Conservation (phyloP, 53 echinoderm and acorn worm species). For the Henricia sp. region DNA sequence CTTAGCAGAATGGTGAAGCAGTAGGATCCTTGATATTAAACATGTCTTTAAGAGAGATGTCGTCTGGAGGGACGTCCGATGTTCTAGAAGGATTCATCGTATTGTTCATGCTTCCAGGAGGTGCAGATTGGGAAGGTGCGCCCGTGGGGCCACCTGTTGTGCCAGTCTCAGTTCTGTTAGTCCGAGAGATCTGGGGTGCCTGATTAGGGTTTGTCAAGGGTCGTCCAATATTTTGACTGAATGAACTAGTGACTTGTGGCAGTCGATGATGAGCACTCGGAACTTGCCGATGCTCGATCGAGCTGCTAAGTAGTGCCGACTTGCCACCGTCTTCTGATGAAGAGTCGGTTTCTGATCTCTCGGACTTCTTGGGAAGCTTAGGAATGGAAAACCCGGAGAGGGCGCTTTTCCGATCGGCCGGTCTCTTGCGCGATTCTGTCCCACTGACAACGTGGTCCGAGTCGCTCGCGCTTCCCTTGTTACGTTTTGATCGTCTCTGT, state of each 20-base stretch:
- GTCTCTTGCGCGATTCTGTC: slow-evolving; percentile 59
- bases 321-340: slow-evolving; percentile 17
- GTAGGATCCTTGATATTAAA: slow-evolving; percentile 95
- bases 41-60: slow-evolving; percentile 93
- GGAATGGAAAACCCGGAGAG: slow-evolving; percentile 75
- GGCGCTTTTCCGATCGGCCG: slow-evolving; percentile 25
- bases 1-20: slow-evolving; percentile 93
- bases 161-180: no score
- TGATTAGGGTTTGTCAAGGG: slow-evolving; percentile 32
- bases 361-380: slow-evolving; percentile 66
- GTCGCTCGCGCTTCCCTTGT: slow-evolving; percentile 25
- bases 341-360: slow-evolving; percentile 62
- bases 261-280: slow-evolving; percentile 79
- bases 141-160: slow-evolving; percentile 35
- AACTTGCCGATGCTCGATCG: slow-evolving; percentile 67
- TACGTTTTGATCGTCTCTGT: slow-evolving; percentile 7
- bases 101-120: no score
- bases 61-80: slow-evolving; percentile 40
- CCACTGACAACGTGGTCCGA: neutral
- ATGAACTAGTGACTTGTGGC: slow-evolving; percentile 69
- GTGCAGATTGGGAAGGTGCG: neutral
- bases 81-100: slow-evolving; percentile 5
- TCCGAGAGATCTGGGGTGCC: no score
- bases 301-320: slow-evolving; percentile 12
- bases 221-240: slow-evolving; percentile 55